Base-by-base conservation (phyloP, 1,140 invertebrate species). In the Halyomorpha halys region DNA sequence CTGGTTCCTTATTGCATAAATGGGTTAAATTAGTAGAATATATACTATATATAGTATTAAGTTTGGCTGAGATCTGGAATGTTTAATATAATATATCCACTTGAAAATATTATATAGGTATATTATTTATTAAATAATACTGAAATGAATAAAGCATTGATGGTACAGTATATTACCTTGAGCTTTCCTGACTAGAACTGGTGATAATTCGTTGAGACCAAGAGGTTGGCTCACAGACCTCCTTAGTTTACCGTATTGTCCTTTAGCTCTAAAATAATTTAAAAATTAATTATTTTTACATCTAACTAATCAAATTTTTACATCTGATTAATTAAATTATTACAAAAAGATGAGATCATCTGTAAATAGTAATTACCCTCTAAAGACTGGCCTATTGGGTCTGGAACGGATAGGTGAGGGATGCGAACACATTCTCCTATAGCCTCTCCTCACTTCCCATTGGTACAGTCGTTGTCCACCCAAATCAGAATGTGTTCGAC, bases 161-260 rank as follows among this genome's bases (percentile, higher is more conserved):
- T n/a, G n/a, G n/a, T n/a, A n/a, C n/a, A n/a, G n/a, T n/a, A n/a
- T 4, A 21, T 70, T 73, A 80, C 79, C 79, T 74, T 76, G 67
- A 66, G 76, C 76, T 76, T 79, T 80, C 30, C 76, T 75, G 67
- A 78, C 73, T 76, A 81, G 78, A 56, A 82, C 67, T 15, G 80
- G 79, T 56, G 80, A 82, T 54, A 82, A 73, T 73, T 81, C 81
- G 73, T 86, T 84, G 65, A 87, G 79, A 68, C 85, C 85, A 66
- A 85, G 77, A 59, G 85, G 85, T 70, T 87, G 85, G 71, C 85
- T 87, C 19, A 86, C 76, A 6, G 85, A 87, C 34, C 86, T 75
- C 64, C 82, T 77, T 63, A 86, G 74, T 70, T 82, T 78, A 45
- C 23, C 19, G 15, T 56, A 25, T 39, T 39, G 34, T 11, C 34